phyloP scores from a whole-genome alignment of 2,888 invertebrate genomes.

The Aricia artaxerxes region DNA sequence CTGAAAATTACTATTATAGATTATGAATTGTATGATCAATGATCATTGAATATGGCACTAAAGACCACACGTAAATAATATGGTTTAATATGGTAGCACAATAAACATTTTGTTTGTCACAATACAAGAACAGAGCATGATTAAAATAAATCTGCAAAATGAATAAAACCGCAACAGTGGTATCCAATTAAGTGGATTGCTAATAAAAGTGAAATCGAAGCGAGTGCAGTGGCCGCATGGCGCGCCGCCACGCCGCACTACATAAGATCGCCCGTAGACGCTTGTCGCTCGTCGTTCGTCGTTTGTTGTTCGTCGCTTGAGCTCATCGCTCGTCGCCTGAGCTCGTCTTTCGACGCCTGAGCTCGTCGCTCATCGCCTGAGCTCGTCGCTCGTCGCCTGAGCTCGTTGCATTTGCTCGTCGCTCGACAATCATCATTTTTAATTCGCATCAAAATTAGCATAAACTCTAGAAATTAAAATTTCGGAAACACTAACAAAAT shows the following conservation, averaged over 20 bases:
- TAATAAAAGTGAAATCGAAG: constrained; percentile 80
- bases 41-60: not conserved
- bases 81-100: not conserved
- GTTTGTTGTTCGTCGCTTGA: not conserved
- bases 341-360: not conserved
- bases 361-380: no score
- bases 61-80: not conserved
- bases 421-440: constrained; percentile 25
- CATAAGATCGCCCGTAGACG: constrained; percentile 35
- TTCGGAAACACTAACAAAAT: constrained; percentile 25
- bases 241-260: constrained; percentile 38
- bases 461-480: constrained; percentile 8
- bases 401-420: not conserved
- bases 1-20: not conserved
- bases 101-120: not conserved
- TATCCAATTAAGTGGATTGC: constrained; percentile 79
- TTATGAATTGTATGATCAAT: not conserved
- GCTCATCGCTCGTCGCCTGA: not conserved
- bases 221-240: constrained; percentile 75
- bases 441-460: constrained; percentile 23
- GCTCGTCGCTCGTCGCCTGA: no score
- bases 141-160: constrained; percentile 74
- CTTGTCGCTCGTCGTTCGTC: not conserved
- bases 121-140: constrained; percentile 47
- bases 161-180: constrained; percentile 76